These are phyloP conservation scores for Meteorus cinctellus DNA, from an alignment of 2,888 invertebrate genomes.

Conservation along the genomic window DNA sequence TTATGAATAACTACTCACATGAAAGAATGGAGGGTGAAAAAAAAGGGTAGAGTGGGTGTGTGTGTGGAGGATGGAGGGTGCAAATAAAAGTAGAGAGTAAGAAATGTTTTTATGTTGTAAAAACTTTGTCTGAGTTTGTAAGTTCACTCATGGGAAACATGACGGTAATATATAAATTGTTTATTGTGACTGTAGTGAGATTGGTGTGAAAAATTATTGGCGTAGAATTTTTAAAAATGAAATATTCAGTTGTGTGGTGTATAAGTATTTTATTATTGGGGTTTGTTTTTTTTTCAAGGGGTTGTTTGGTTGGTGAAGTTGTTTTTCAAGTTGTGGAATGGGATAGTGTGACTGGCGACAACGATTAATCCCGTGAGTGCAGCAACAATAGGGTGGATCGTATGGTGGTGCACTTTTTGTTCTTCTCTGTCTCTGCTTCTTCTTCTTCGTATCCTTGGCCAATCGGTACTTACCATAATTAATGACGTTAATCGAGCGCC, in stretches of 20 bases:
- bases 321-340: neutral
- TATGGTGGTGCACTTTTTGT: constrained; percentile 11
- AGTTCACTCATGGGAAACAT: no score
- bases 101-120: no score
- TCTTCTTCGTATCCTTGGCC: constrained; percentile 43
- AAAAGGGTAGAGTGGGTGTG: no score
- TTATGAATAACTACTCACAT: constrained; percentile 68
- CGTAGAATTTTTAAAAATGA: neutral
- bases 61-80: neutral
- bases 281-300: neutral
- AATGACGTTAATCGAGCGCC: constrained; percentile 52
- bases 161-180: no score
- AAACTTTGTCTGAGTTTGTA: no score
- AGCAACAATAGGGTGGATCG: constrained; percentile 35
- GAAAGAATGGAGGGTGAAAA: constrained; percentile 62
- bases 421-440: constrained; percentile 46
- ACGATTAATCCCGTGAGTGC: constrained; percentile 49
- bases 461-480: constrained; percentile 52
- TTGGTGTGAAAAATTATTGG: neutral
- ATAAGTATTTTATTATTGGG: neutral
- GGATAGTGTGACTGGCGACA: constrained; percentile 15
- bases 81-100: no score
- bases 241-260: neutral
- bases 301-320: neutral
- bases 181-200: neutral